phyloP scores from a whole-genome alignment of 2,888 invertebrate species.

The Choristoneura rosaceana region DNA sequence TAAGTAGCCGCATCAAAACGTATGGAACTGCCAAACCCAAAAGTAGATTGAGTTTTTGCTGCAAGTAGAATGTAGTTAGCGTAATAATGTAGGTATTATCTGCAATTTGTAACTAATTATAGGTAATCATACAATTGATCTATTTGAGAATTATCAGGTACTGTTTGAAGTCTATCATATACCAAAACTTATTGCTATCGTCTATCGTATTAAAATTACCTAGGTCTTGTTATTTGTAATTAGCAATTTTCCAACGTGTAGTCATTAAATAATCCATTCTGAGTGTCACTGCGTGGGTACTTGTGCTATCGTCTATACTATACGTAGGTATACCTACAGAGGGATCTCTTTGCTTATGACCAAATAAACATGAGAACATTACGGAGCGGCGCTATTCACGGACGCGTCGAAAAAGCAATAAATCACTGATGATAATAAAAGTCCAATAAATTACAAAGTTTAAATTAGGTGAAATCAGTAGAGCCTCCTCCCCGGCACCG shows the following conservation, averaged over 20 bases:
- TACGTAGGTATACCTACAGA: too few species aligned
- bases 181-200: too few species aligned
- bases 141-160: too few species aligned
- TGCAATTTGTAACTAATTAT: too few species aligned
- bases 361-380: background rate
- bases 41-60: too few species aligned
- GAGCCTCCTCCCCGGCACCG: background rate
- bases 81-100: too few species aligned
- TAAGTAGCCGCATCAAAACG: too few species aligned
- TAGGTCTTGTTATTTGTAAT: background rate
- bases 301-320: too few species aligned
- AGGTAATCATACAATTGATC: too few species aligned
- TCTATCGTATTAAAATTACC: background rate
- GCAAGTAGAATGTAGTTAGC: too few species aligned
- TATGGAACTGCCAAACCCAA: too few species aligned
- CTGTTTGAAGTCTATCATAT: too few species aligned
- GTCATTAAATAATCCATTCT: background rate
- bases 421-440: conserved; percentile 38
- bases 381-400: background rate
- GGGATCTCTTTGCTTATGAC: background rate
- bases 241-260: background rate
- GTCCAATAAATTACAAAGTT: conserved; percentile 38
- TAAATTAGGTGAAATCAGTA: conserved; percentile 25
- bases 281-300: background rate
- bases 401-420: conserved; percentile 24